Conservation (phyloP, 2,113 vertebrate genomes). For the Podarcis cretensis region DNA sequence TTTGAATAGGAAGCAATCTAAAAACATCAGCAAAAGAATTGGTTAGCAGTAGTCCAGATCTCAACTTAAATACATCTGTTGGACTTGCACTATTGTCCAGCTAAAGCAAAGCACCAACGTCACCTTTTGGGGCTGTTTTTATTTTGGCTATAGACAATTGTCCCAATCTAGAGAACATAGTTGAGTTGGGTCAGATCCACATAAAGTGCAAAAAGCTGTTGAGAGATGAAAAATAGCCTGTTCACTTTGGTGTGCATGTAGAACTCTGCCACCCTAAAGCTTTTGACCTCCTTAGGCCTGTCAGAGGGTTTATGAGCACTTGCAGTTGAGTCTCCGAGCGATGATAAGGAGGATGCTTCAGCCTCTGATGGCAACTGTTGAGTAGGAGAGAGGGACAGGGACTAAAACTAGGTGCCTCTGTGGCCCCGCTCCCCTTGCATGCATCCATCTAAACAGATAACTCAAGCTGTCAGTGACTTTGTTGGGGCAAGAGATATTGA, state of each 20-base stretch:
- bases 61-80: neutral
- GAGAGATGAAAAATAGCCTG: neutral
- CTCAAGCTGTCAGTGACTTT: neutral
- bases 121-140: neutral
- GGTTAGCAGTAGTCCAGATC: neutral
- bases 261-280: neutral
- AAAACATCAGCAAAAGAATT: neutral
- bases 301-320: neutral
- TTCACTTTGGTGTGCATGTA: neutral
- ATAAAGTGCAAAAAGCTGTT: neutral
- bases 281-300: neutral
- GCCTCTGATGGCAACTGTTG: neutral
- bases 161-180: neutral
- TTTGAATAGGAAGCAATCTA: neutral
- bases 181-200: neutral
- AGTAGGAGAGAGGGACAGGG: too few species aligned
- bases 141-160: conserved; percentile 13
- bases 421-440: too few species aligned
- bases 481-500: neutral
- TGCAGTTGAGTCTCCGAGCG: neutral
- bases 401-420: neutral
- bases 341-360: neutral
- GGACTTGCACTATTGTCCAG: neutral
- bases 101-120: neutral
- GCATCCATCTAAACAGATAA: neutral